Evolutionary conservation across 2,113 vertebrate species (phyloP).

Genomic region (Anguilla rostrata): DNA sequence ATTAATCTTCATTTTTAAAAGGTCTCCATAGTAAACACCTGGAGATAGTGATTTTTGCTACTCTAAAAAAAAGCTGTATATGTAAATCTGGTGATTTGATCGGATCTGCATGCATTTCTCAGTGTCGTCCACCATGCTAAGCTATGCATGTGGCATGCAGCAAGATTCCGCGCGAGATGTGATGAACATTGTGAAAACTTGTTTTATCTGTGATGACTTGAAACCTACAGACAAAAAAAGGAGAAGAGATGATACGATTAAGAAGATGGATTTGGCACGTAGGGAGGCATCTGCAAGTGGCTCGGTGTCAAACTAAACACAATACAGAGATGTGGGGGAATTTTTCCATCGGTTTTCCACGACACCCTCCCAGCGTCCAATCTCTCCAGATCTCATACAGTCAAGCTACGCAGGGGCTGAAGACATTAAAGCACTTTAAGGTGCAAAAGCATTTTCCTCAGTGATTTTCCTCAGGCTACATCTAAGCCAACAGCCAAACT

Average conservation of each 20-base stretch:
- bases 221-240: conserved; percentile 59
- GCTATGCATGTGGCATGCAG: conserved; percentile 57
- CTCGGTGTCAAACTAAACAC: conserved; percentile 11
- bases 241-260: conserved; percentile 34
- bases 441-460: background rate
- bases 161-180: conserved; percentile 55
- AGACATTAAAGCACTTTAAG: background rate
- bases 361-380: background rate
- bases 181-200: conserved; percentile 67
- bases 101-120: conserved; percentile 65
- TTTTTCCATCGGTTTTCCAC: background rate
- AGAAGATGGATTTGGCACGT: conserved; percentile 17
- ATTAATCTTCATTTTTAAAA: background rate
- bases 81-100: conserved; percentile 60
- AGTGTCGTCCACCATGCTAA: conserved; percentile 56
- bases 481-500: background rate
- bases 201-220: conserved; percentile 68
- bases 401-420: background rate
- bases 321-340: background rate
- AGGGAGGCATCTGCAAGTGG: conserved; percentile 25
- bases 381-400: background rate
- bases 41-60: conserved; percentile 35
- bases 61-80: conserved; percentile 30
- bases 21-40: background rate
- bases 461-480: background rate